Percentiles rank a stretch among this genome's conserved stretches.
Evolutionary conservation across 1,140 invertebrate species (phyloP).

Genomic region (Lordiphosa stackelbergi): DNA sequence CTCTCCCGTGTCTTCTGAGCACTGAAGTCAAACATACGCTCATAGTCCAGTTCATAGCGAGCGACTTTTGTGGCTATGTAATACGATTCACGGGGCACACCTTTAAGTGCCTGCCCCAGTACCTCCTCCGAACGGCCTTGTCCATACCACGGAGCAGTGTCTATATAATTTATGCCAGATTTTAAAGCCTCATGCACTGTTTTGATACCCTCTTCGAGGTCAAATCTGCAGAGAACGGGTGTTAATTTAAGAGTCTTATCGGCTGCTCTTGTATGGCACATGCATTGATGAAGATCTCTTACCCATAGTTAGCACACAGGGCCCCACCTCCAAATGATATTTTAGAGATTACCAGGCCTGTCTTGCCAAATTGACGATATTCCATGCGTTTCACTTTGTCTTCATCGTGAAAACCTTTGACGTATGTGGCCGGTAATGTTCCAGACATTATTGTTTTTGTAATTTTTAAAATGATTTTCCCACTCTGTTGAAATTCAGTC

Average conservation of each 20-base stretch:
- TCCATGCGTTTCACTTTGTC: slow-evolving; percentile 79
- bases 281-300: slow-evolving; percentile 7
- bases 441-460: slow-evolving; percentile 38
- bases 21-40: slow-evolving; percentile 93
- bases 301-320: slow-evolving; percentile 54
- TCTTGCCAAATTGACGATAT: slow-evolving; percentile 80
- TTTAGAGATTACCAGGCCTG: slow-evolving; percentile 80
- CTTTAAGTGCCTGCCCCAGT: slow-evolving; percentile 88
- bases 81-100: slow-evolving; percentile 88
- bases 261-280: neutral
- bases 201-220: slow-evolving; percentile 82
- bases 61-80: slow-evolving; percentile 95
- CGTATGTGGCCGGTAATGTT: slow-evolving; percentile 78
- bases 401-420: slow-evolving; percentile 81
- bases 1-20: slow-evolving; percentile 84
- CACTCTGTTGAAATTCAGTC: slow-evolving; percentile 19
- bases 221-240: slow-evolving; percentile 76
- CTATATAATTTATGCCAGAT: slow-evolving; percentile 95
- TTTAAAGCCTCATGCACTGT: slow-evolving; percentile 85
- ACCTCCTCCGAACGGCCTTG: slow-evolving; percentile 89
- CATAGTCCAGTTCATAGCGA: slow-evolving; percentile 85
- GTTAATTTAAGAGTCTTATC: neutral
- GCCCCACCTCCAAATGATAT: slow-evolving; percentile 79
- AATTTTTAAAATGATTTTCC: slow-evolving; percentile 9
- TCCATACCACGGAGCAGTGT: slow-evolving; percentile 95